phyloP scores from a whole-genome alignment of 2,113 vertebrate species.

The Passerina amoena region DNA sequence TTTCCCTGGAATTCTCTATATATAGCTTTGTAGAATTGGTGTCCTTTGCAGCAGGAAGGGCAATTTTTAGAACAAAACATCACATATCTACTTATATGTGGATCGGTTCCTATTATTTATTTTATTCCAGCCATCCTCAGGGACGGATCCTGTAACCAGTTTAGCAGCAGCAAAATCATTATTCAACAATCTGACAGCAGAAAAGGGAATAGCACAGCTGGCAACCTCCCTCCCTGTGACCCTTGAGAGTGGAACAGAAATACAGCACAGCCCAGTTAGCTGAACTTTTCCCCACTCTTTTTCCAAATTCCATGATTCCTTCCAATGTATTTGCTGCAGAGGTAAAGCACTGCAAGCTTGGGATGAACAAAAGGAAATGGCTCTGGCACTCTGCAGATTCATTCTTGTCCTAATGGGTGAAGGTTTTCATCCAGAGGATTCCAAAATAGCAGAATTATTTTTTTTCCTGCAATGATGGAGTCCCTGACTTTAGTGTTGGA shows the following conservation, averaged over 20 bases:
- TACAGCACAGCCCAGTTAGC: neutral
- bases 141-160: conserved; percentile 20
- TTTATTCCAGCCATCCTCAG: conserved; percentile 46
- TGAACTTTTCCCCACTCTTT: neutral
- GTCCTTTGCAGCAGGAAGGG: conserved; percentile 4
- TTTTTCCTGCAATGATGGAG: neutral
- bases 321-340: conserved; percentile 26
- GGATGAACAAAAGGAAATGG: neutral
- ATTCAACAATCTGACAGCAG: conserved; percentile 18
- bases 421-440: neutral
- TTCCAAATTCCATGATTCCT: neutral
- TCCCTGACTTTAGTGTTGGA: neutral
- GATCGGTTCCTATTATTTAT: conserved; percentile 38
- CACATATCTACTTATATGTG: conserved; percentile 46
- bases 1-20: conserved; percentile 45
- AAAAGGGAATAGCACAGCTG: neutral
- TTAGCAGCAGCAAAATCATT: conserved; percentile 31
- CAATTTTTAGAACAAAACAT: conserved; percentile 63
- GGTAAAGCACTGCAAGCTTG: neutral
- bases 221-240: neutral
- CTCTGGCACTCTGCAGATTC: neutral
- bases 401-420: neutral
- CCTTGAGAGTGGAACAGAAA: conserved; percentile 11
- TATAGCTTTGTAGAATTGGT: conserved; percentile 19
- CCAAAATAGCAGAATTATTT: neutral